Conservation (phyloP, 1,140 invertebrate genomes). For the Drosophila lini region DNA sequence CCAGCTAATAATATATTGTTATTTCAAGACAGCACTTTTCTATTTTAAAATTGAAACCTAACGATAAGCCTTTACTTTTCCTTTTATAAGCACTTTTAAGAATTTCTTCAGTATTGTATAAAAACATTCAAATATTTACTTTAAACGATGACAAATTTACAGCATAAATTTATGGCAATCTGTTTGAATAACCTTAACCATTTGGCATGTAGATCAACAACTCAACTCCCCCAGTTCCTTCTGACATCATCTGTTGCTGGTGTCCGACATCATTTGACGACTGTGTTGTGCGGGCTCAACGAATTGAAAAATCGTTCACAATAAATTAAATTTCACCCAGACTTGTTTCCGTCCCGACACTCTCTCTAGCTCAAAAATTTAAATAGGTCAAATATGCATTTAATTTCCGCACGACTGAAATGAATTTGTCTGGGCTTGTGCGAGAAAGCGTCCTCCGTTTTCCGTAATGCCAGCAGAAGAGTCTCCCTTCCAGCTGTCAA, state of each 20-base stretch:
- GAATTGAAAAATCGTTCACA: constrained; percentile 65
- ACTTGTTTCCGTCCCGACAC: constrained; percentile 40
- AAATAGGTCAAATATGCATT: constrained; percentile 80
- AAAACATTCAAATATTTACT: neutral
- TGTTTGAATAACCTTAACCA: constrained; percentile 7
- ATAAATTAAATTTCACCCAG: constrained; percentile 71
- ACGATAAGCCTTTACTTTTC: neutral
- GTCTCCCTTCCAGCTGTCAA: constrained; percentile 65
- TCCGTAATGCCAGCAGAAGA: neutral
- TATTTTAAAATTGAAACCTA: neutral
- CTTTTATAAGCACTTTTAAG: no score
- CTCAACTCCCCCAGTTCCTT: neutral
- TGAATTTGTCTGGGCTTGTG: constrained; percentile 63
- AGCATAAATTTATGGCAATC: neutral
- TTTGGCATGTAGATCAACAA: constrained; percentile 14
- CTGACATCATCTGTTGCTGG: constrained; percentile 57
- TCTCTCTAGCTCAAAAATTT: constrained; percentile 39
- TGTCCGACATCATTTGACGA: constrained; percentile 25
- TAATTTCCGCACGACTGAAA: constrained; percentile 80
- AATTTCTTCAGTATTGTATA: no score
- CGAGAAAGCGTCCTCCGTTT: constrained; percentile 7
- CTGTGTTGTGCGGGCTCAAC: constrained; percentile 33
- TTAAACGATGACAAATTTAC: neutral
- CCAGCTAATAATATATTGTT: no score
- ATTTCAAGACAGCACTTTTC: neutral